Evolutionary conservation across 2,888 invertebrate genomes (phyloP), one percentile per base, ranked within the genome.

Genomic region (Drosophila robusta): DNA sequence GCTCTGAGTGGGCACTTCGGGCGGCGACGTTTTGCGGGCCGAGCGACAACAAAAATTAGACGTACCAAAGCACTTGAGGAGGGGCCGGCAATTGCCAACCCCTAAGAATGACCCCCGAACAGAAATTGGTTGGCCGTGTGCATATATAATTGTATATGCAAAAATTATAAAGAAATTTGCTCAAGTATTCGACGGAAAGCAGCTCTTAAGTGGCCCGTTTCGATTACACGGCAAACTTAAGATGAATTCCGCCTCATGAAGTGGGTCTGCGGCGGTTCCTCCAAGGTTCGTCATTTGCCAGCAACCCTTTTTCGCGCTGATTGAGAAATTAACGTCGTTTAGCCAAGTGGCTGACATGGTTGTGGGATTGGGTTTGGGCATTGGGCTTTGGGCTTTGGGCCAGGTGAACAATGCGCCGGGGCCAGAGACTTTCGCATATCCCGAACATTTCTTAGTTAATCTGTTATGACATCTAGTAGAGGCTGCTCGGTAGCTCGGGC

Each of bases 191-290:
- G 44, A 42, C 69, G 50, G 44, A 46, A 60, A 67, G 60, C 73
- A 70, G 78, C 70, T 83, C 65, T 78, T 89, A 90, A 89, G 90
- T 89, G 89, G 89, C 90, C 81, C 89, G 90, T 89, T 90, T 90
- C 87, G 78, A 90, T 90, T 90, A 88, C 90, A 82, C 36, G 72
- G 47, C 72, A 69, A 79, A 74, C 74, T 68, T 64, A 68, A 73
- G 82, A 70, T 82, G 67, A 70, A 70, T 82, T 68, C 83, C 75
- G 77, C 34, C 67, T 60, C 55, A 67, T 77, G 70, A 77, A 77
- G 76, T 77, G 70, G 24, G 34, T 38, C 29, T 42, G 12, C 24
- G 42, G 26, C 22, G 34, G 14, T 47, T 58, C 61, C 41, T 61
- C 22, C 46, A 36, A 54, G 66, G 64, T 29, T 66, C 54, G 38